Conservation (phyloP, 1,140 invertebrate species). For the Cyclina sinensis region DNA sequence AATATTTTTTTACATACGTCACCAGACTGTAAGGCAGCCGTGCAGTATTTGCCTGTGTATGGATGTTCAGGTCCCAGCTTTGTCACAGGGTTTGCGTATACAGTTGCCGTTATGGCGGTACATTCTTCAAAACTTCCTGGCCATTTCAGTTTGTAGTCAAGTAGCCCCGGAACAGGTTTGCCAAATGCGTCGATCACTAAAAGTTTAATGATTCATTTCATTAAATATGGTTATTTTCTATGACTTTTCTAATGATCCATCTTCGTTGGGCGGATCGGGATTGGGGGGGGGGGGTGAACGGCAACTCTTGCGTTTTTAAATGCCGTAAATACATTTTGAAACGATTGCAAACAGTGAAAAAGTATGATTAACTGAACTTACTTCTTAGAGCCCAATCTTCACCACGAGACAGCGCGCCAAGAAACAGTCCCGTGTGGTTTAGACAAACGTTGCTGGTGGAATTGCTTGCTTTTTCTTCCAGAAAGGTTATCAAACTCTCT, state of each 20-base stretch:
- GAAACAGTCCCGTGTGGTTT: neutral
- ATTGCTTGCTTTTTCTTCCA: neutral
- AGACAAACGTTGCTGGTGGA: neutral
- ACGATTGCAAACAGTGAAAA: no score
- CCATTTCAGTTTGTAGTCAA: slow-evolving; percentile 32
- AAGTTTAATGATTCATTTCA: no score
- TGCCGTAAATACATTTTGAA: no score
- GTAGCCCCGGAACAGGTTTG: slow-evolving; percentile 34
- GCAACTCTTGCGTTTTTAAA: no score
- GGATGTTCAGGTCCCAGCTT: neutral
- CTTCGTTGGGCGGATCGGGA: no score
- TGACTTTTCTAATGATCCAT: no score
- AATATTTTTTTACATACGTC: no score
- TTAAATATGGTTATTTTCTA: no score
- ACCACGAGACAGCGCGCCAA: neutral
- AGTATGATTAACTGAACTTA: no score
- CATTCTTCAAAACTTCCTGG: slow-evolving; percentile 45
- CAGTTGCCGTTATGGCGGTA: neutral
- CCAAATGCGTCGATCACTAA: slow-evolving; percentile 52
- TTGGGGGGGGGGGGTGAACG: no score
- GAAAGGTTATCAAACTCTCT: neutral
- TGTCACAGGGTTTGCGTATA: neutral
- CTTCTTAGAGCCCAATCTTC: slow-evolving; percentile 47
- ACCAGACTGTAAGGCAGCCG: neutral
- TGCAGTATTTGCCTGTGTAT: slow-evolving; percentile 48